phyloP scores from a whole-genome alignment of 2,888 invertebrate genomes.

The Erpobdella octoculata region DNA sequence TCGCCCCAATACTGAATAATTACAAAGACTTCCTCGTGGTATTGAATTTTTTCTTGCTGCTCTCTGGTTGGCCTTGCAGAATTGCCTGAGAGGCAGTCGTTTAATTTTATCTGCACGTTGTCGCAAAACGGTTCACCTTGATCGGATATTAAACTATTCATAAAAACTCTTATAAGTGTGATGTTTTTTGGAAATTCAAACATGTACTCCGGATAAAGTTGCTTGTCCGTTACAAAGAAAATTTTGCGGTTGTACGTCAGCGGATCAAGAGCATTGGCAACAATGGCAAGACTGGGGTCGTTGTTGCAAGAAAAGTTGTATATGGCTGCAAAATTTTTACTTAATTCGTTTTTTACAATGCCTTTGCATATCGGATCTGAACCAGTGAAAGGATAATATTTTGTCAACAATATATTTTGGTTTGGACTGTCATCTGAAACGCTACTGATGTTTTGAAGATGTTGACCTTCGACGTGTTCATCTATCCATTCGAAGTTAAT shows the following conservation, averaged over 20 bases:
- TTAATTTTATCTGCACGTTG: not conserved
- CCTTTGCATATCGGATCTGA: not conserved
- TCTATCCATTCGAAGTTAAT: too few relatives aligned
- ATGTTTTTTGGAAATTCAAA: not conserved
- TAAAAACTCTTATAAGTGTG: not conserved
- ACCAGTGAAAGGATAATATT: not conserved
- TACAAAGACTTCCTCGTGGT: slow-evolving; percentile 36
- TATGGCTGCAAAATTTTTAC: not conserved
- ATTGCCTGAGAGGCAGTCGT: not conserved
- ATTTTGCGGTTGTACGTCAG: not conserved
- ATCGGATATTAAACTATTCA: not conserved
- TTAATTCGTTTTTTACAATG: not conserved
- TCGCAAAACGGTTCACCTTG: not conserved
- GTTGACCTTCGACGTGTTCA: too few relatives aligned
- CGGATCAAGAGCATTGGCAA: not conserved
- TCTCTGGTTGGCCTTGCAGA: not conserved
- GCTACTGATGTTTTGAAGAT: too few relatives aligned
- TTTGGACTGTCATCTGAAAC: too few relatives aligned
- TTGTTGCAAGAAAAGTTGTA: slow-evolving; percentile 15
- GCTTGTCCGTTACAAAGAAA: too few relatives aligned
- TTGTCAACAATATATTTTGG: too few relatives aligned
- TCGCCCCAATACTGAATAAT: slow-evolving; percentile 36
- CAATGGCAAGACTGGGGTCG: not conserved
- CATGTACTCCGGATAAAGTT: not conserved
- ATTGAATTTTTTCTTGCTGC: not conserved